A percentile compares a stretch with the other conserved stretches of the same genome.
Evolutionary conservation across 2,888 invertebrate species (phyloP).

Genomic region (Campoplex capitator): DNA sequence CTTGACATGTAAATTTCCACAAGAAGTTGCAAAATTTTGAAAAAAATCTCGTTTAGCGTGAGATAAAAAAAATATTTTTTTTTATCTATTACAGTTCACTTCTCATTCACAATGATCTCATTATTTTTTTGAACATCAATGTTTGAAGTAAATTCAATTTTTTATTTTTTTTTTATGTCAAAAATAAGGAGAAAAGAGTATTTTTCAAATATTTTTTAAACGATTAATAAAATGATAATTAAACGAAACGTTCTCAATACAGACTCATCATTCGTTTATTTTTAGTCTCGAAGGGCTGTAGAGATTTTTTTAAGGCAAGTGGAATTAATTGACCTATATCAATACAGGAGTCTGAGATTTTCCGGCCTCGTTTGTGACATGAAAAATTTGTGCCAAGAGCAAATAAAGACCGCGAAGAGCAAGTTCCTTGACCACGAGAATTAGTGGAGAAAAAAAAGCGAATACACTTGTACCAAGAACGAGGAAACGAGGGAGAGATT

Average conservation of each 20-base stretch:
- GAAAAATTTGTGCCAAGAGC: background rate
- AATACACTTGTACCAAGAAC: constrained; percentile 1
- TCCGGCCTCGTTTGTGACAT: background rate
- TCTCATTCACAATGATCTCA: no score
- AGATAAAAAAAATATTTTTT: no score
- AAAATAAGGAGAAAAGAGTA: no score
- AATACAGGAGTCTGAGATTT: background rate
- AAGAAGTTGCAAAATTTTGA: no score
- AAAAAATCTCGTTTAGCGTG: no score
- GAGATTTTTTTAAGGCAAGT: background rate
- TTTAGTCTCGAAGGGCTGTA: background rate
- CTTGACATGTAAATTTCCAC: no score
- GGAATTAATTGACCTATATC: constrained; percentile 6
- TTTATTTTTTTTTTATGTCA: no score
- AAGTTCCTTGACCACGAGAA: constrained; percentile 37
- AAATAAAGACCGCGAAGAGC: background rate
- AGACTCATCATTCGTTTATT: background rate
- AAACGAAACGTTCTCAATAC: background rate
- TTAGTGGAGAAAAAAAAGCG: constrained; percentile 31
- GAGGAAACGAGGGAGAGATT: constrained; percentile 54
- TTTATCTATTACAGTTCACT: no score
- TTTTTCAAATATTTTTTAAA: background rate
- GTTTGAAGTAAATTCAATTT: no score
- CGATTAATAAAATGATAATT: background rate
- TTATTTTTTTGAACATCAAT: no score